A percentile compares a stretch with the other conserved stretches of the same genome.
Conservation (phyloP, 2,888 invertebrate genomes). For the Ariolimax columbianus region DNA sequence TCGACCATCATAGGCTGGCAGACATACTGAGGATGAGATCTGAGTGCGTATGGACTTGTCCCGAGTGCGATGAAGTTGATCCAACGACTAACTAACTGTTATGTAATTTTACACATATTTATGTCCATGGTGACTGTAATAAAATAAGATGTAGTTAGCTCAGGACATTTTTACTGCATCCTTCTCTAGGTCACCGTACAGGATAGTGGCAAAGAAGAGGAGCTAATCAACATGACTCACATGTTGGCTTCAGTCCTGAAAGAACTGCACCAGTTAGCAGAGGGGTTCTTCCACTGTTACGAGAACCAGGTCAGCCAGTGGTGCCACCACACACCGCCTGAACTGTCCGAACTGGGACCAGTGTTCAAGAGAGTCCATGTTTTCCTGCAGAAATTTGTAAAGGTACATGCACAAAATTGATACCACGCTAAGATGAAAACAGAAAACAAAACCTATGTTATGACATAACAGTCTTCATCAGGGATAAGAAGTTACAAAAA, state of each 20-base stretch:
- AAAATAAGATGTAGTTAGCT: too few relatives aligned
- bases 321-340: slow-evolving; percentile 71
- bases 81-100: too few relatives aligned
- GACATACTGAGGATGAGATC: too few relatives aligned
- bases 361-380: slow-evolving; percentile 71
- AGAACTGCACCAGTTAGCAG: slow-evolving; percentile 72
- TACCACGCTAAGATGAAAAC: too few relatives aligned
- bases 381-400: slow-evolving; percentile 66
- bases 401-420: slow-evolving; percentile 59
- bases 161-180: not conserved
- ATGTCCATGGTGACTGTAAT: too few relatives aligned
- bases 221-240: slow-evolving; percentile 27
- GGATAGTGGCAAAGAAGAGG: slow-evolving; percentile 1
- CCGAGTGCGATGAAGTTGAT: too few relatives aligned
- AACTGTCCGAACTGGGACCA: slow-evolving; percentile 68
- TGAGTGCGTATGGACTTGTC: too few relatives aligned
- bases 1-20: too few relatives aligned
- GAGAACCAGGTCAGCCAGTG: slow-evolving; percentile 74
- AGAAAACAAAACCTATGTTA: too few relatives aligned
- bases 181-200: slow-evolving; percentile 6
- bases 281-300: slow-evolving; percentile 72
- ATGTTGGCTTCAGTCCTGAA: slow-evolving; percentile 60
- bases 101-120: too few relatives aligned
- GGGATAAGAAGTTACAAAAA: too few relatives aligned
- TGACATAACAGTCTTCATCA: too few relatives aligned